Percentiles rank a stretch among this genome's conserved stretches.
phyloP scores from a whole-genome alignment of 2,797 vertebrate genomes.

The Taenioides sp. region DNA sequence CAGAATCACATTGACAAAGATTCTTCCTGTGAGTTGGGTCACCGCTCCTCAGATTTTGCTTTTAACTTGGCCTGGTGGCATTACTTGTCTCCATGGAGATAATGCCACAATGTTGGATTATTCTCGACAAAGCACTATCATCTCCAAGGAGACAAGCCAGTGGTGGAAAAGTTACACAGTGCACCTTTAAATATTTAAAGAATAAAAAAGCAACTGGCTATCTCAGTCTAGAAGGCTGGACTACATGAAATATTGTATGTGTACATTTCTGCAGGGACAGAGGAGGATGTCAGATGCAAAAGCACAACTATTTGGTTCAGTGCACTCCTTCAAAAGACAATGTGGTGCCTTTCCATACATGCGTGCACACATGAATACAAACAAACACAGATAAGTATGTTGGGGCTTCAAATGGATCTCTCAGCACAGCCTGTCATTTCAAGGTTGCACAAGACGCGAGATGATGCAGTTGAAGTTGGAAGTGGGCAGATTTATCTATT shows the following conservation, averaged over 20 bases:
- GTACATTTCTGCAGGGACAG: neutral
- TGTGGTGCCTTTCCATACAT: neutral
- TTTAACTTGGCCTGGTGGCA: neutral
- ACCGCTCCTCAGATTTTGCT: neutral
- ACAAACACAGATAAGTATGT: neutral
- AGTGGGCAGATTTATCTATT: neutral
- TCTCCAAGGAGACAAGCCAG: neutral
- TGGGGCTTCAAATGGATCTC: neutral
- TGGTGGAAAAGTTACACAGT: neutral
- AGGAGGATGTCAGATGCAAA: constrained; percentile 18
- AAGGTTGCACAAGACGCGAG: constrained; percentile 15
- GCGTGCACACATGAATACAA: neutral
- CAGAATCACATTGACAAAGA: neutral
- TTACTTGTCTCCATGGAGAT: no score
- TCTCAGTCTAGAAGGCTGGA: no score
- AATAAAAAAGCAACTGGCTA: neutral
- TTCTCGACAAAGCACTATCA: neutral
- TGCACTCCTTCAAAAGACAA: constrained; percentile 7
- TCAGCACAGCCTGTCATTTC: constrained; percentile 30
- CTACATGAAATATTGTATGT: constrained; percentile 26
- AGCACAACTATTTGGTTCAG: constrained; percentile 14
- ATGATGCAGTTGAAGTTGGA: neutral
- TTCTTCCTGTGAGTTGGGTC: neutral
- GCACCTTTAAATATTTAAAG: neutral
- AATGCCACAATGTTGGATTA: no score